Base-by-base conservation (phyloP, 2,888 invertebrate genomes). In the Megamerina dolium region DNA sequence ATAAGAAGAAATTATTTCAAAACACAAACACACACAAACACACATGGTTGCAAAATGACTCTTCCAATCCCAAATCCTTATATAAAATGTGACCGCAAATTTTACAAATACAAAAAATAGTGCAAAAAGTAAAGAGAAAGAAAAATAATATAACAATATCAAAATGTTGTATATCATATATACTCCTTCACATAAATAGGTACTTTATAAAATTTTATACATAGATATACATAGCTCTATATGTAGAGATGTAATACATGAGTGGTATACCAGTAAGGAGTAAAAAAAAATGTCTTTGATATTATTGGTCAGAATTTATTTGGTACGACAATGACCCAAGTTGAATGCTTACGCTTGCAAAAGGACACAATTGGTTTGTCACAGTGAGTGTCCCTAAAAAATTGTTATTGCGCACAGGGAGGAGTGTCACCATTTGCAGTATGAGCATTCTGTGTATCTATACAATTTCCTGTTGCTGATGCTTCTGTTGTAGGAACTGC, bases 311-410 rank as follows among this genome's bases (percentile, higher is more conserved):
- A 52, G 52, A 56, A 52, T 54, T 54, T 54, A 51, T 49, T 47
- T 53, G 53, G 45, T 37, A 49, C 53, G 54, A 53, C 54, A 53
- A 52, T 56, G 56, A 55, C 56, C 55, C 50, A 54, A 52, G 52
- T 52, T 51, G 52, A 50, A 49, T 50, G 52, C 53, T 53, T 49
- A 49, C 46, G n/a, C n/a, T n/a, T n/a, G n/a, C n/a, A n/a, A 48
- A 54, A 50, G 55, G 55, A 56, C 56, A 56, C 56, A 55, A 56
- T 56, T 56, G 56, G 56, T 56, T 56, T 56, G 53, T 56, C 44
- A 45, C 40, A 44, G 21, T 31, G 37, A 48, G 45, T 45, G 46
- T 48, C 45, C 45, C 43, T 44, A 44, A 41, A 41, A 48, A 41
- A 36, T 41, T 44, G 44, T 45, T 47, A 43, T 41, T 43, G 48